Percentiles rank a stretch among this genome's conserved stretches.
Evolutionary conservation across 1,140 invertebrate genomes (phyloP).

Genomic region (Sycophaga agraensis): DNA sequence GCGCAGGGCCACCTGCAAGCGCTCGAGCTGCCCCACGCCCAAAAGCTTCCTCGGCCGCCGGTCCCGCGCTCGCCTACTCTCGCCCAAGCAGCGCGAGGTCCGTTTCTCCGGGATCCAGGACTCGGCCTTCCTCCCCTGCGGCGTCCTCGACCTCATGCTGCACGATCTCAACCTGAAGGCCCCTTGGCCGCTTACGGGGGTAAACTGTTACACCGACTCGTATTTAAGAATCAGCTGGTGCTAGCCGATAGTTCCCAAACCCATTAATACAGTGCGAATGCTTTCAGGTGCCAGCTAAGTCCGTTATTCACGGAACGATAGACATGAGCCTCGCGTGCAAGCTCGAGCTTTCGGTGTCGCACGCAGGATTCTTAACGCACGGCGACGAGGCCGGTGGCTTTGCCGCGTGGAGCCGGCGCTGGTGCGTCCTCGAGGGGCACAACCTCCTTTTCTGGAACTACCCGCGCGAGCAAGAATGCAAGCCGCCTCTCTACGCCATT

Average conservation of each 20-base stretch:
- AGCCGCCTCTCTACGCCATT: conserved; percentile 39
- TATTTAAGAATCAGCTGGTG: too few species aligned
- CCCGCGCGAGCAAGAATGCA: conserved; percentile 44
- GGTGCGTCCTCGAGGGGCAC: conserved; percentile 47
- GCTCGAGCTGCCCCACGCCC: conserved; percentile 38
- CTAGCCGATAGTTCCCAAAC: too few species aligned
- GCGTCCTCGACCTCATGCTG: conserved; percentile 37
- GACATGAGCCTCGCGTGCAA: conserved; percentile 38
- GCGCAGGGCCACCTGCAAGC: background rate
- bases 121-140: conserved; percentile 37
- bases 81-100: conserved; percentile 19
- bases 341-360: conserved; percentile 37
- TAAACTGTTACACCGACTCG: too few species aligned
- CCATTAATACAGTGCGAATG: background rate
- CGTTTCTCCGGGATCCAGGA: conserved; percentile 14
- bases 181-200: conserved; percentile 39
- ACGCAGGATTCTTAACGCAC: conserved; percentile 50
- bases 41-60: conserved; percentile 35
- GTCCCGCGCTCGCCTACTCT: conserved; percentile 11
- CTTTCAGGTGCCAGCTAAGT: conserved; percentile 35
- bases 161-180: conserved; percentile 23
- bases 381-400: conserved; percentile 38
- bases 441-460: conserved; percentile 54
- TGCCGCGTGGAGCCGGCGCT: conserved; percentile 49
- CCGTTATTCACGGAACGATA: conserved; percentile 42